Evolutionary conservation across 2,888 invertebrate genomes (phyloP).

Genomic region (Meandrusa payeni): DNA sequence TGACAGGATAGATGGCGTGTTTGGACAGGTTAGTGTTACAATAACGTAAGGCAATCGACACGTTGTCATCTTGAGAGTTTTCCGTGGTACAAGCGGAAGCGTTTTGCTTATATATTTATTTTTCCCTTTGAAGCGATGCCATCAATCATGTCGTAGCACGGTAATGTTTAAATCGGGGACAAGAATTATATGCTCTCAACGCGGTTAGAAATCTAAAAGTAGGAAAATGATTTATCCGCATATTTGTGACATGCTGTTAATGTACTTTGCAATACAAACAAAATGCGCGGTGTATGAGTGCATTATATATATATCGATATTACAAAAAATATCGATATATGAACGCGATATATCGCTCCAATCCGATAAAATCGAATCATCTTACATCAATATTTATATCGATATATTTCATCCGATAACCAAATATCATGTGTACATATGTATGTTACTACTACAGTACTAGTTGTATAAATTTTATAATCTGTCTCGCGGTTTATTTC

Average conservation of each 20-base stretch:
- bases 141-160: constrained; percentile 13
- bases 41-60: constrained; percentile 9
- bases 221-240: constrained; percentile 10
- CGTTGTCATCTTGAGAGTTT: constrained; percentile 27
- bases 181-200: constrained; percentile 6
- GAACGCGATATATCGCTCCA: too few relatives aligned
- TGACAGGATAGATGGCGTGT: constrained; percentile 27
- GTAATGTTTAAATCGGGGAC: constrained; percentile 9
- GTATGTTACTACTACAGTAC: too few relatives aligned
- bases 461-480: too few relatives aligned
- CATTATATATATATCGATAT: too few relatives aligned
- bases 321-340: too few relatives aligned
- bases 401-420: too few relatives aligned
- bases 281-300: too few relatives aligned
- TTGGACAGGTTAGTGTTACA: constrained; percentile 33
- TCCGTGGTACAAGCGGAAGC: constrained; percentile 22
- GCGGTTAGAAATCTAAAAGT: background rate
- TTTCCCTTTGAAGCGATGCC: constrained; percentile 3
- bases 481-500: too few relatives aligned
- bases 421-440: too few relatives aligned
- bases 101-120: constrained; percentile 3
- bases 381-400: too few relatives aligned
- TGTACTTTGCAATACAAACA: too few relatives aligned
- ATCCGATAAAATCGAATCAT: too few relatives aligned
- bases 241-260: background rate